Percentiles rank a stretch among this genome's conserved stretches.
Conservation (phyloP, 2,888 invertebrate species). For the Hipparchia semele region DNA sequence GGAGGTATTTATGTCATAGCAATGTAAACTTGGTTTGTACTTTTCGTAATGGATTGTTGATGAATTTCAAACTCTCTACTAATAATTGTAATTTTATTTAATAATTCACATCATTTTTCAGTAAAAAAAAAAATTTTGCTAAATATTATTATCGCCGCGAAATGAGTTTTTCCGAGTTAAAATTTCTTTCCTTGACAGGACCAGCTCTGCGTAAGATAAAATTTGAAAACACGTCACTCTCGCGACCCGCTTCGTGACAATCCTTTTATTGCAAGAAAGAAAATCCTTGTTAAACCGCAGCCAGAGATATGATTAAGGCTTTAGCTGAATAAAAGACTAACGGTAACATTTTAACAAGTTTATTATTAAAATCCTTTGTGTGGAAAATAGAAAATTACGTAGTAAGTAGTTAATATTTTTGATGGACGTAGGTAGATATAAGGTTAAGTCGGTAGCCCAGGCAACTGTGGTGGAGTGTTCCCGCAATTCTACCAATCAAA, state of each 20-base stretch:
- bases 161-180: not conserved
- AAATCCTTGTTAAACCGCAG: not conserved
- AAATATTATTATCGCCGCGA: not conserved
- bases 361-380: too few relatives aligned
- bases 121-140: not conserved
- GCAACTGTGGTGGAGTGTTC: too few relatives aligned
- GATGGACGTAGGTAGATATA: too few relatives aligned
- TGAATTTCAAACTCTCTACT: not conserved
- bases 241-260: not conserved
- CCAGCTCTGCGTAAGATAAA: not conserved
- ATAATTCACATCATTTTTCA: not conserved
- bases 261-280: constrained; percentile 4
- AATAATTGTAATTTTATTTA: too few relatives aligned
- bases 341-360: not conserved
- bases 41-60: constrained; percentile 7
- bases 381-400: too few relatives aligned
- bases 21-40: not conserved
- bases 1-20: constrained; percentile 6
- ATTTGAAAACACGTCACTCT: constrained; percentile 12
- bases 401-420: too few relatives aligned
- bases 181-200: not conserved
- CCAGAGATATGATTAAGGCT: not conserved
- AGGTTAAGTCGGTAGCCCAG: too few relatives aligned
- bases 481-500: too few relatives aligned
- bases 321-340: not conserved